These are phyloP conservation scores for Eulemur macaco DNA, from an alignment of 2,113 vertebrate species.

Conservation along the genomic window DNA sequence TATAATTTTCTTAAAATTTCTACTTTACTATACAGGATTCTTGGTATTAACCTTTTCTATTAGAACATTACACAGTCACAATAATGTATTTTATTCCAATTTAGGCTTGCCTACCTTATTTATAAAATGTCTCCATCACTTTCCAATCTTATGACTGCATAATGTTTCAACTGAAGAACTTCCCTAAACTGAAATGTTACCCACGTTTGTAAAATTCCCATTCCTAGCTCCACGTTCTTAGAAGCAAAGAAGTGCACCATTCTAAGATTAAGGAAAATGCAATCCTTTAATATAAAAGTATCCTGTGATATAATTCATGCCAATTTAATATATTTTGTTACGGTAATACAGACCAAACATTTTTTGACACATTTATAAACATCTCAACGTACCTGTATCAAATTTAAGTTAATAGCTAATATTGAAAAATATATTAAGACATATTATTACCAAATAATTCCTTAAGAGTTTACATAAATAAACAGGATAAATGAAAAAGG, in stretches of 20 bases:
- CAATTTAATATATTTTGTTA: constrained; percentile 1
- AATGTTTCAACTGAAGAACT: neutral
- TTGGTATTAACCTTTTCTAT: neutral
- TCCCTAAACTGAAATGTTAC: neutral
- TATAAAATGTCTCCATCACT: neutral
- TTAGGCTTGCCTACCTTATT: neutral
- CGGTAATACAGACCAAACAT: neutral
- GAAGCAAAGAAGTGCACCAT: neutral
- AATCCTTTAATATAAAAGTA: neutral
- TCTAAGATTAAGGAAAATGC: neutral
- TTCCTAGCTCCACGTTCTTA: neutral
- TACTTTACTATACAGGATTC: neutral
- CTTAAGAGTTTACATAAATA: neutral
- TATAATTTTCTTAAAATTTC: constrained; percentile 8
- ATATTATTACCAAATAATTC: neutral
- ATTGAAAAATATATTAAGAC: neutral
- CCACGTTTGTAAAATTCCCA: neutral
- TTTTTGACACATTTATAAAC: neutral
- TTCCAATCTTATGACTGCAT: neutral
- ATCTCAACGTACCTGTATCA: neutral
- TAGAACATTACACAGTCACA: neutral
- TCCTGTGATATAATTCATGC: neutral
- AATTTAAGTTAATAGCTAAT: neutral
- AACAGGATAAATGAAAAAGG: neutral
- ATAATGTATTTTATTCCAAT: neutral